phyloP scores from a whole-genome alignment of 2,797 vertebrate genomes.

The Limosa lapponica region DNA sequence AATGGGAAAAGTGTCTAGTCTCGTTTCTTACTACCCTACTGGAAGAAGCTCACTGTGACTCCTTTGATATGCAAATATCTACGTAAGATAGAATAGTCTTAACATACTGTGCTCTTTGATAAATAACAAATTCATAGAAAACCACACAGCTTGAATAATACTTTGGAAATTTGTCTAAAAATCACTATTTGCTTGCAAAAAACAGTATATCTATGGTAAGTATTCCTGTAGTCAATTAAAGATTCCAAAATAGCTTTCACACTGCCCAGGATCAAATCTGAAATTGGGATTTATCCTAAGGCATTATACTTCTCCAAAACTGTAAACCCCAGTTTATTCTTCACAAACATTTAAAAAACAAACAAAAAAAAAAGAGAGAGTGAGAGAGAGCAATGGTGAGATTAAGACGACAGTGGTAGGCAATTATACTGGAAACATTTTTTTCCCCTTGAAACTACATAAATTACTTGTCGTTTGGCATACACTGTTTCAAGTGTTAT shows the following conservation, averaged over 20 bases:
- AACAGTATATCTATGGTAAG: neutral
- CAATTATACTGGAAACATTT: neutral
- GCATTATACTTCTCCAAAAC: neutral
- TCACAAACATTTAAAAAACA: too few relatives aligned
- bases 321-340: neutral
- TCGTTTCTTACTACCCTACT: neutral
- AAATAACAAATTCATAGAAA: neutral
- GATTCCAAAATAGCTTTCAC: neutral
- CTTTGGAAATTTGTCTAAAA: neutral
- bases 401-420: neutral
- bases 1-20: neutral
- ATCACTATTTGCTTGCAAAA: neutral
- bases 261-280: neutral
- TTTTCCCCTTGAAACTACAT: neutral
- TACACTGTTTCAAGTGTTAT: conserved; percentile 14
- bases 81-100: neutral
- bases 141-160: neutral
- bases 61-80: neutral
- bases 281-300: neutral
- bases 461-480: conserved; percentile 20
- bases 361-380: accelerated
- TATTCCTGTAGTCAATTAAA: neutral
- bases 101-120: neutral
- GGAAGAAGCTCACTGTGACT: neutral
- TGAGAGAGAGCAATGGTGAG: neutral